Base-by-base conservation (phyloP, 2,113 vertebrate species). In the Indicator indicator region DNA sequence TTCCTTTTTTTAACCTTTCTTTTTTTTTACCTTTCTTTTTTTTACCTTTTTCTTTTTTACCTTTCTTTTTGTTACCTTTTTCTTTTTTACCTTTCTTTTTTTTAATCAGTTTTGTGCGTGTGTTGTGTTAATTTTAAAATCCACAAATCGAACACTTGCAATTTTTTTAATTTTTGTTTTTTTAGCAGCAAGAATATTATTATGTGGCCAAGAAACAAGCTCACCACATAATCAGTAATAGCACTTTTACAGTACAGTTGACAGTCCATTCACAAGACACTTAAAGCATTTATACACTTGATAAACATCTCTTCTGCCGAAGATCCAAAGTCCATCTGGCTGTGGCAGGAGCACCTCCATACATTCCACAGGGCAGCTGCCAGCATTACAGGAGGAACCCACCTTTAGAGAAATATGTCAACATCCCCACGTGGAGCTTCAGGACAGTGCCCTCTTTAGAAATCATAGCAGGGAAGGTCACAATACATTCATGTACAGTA, bases 241-340 rank as follows among this genome's bases (percentile, higher is more conserved):
- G 98, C 98, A 99, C 98, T 99, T 98, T 96, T 44, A 98, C 97
- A 97, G 96, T 97, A 97, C 94, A 97, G 94, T 96, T 97, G 97
- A 98, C 97, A 97, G 96, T 97, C 97, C 97, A 97, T 97, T 98
- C 98, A 98, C 98, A 97, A 98, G 96, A 98, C 98, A 98, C 97
- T 94, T 93, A 97, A 97, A 98, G 98, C 97, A 97, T 97, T 97
- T 98, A 97, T 97, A 97, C 96, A 98, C 89, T 97, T 90, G 96
- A 96, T 95, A 94, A 88, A 89, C 95, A 95, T 95, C 93, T 97
- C 97, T 97, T 95, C 96, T 83, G 95, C 76, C 93, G 85, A 95
- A 95, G 91, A 85, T 95, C 93, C 89, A 85, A 48, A 77, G 72
- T 88, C 94, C 94, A 90, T 69, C 93, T 36, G 24, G 90, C 88